Base-by-base conservation (phyloP, 2,797 vertebrate species). In the Centroberyx gerrardi region DNA sequence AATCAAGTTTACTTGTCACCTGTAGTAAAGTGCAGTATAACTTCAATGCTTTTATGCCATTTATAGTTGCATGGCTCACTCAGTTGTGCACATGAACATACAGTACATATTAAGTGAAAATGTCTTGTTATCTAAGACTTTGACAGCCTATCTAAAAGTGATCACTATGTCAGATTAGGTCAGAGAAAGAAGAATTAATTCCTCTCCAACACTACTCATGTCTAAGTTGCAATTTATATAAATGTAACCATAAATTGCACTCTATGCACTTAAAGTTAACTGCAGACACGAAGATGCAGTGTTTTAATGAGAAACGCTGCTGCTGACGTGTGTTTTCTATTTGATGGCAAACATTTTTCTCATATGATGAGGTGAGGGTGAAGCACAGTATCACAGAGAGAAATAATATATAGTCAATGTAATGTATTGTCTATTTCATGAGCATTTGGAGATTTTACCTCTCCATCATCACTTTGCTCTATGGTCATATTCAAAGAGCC, bases 231-330 rank as follows among this genome's bases (percentile, higher is more conserved):
- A 7, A 36, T 8, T 7, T 36, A 36, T 8, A 6, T 36, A 36
- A 36, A 36, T 8, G 6, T 36, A 36, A 7, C 6, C 33, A 36
- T 8, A 36, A 7, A 8, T 3, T 36, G 33, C 33, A 3, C 5
- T 5, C 33, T 36, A 36, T 58, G 17, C 33, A 18, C 14, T 72
- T 18, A 75, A 63, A 80, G 61, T 62, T 14, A 65, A 55, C 44
- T 31, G 52, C 5, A 55, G 27, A 62, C 51, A 64, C 59, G 12
- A 31, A 75, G 15, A 71, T 13, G 52, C 36, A 52, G 38, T 31
- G 15, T 12, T 62, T n/a, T 40, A 9, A 56, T 28, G 12, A 40
- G 58, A 78, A 38, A 36, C 63, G 31, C 22, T 66, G 55, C n/a
- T 33, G 36, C 2, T 68, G 38, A 76, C 22, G 22, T 22, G 22